Conservation (phyloP, 2,888 invertebrate species). For the Augochlorella aurata region DNA sequence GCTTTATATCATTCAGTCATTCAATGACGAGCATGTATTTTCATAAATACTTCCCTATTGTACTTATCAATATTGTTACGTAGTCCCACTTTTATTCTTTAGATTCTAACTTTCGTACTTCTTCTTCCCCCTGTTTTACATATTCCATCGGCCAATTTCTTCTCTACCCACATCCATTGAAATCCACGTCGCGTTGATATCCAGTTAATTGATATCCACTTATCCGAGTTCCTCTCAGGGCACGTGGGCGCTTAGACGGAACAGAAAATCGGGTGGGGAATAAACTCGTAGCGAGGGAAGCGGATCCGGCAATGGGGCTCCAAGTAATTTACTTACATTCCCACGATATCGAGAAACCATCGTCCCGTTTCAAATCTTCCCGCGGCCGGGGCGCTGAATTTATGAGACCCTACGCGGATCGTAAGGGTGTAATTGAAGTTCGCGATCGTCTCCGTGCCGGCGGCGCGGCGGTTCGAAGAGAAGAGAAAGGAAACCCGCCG, state of each 20-base stretch:
- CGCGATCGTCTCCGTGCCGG: conserved; percentile 24
- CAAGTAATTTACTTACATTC: conserved; percentile 11
- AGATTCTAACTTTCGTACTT: too few relatives aligned
- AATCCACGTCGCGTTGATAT: background rate
- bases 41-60: too few relatives aligned
- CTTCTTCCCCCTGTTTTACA: too few relatives aligned
- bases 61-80: too few relatives aligned
- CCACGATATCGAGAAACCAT: conserved; percentile 7
- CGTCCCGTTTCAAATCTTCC: conserved; percentile 31
- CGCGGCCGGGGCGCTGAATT: conserved; percentile 14
- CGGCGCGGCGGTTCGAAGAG: background rate
- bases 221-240: background rate
- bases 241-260: background rate
- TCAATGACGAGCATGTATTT: too few relatives aligned
- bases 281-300: background rate
- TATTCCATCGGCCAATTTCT: too few relatives aligned
- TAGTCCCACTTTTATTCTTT: too few relatives aligned
- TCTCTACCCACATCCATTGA: too few relatives aligned
- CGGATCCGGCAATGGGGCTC: background rate
- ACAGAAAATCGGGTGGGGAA: background rate
- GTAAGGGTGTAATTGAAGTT: conserved; percentile 47
- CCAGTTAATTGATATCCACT: background rate
- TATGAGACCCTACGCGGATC: conserved; percentile 26
- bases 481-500: conserved; percentile 29
- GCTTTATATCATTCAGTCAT: too few relatives aligned